Conservation (phyloP, 1,140 invertebrate genomes). For the Brachionus koreanus region DNA sequence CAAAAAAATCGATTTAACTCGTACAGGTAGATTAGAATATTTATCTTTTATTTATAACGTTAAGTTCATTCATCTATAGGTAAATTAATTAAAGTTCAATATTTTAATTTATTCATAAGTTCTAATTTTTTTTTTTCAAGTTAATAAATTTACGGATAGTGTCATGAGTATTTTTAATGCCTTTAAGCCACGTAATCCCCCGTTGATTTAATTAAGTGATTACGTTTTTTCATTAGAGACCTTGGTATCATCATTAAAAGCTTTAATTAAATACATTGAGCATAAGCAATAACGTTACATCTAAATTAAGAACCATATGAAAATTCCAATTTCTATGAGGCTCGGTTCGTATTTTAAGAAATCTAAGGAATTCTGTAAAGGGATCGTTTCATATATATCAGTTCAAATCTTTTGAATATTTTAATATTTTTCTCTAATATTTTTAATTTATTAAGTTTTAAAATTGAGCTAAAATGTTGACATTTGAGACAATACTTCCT, state of each 20-base stretch:
- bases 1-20: background rate
- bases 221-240: background rate
- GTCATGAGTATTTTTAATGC: background rate
- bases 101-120: conserved; percentile 39
- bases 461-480: background rate
- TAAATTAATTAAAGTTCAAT: conserved; percentile 5
- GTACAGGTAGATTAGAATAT: background rate
- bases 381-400: background rate
- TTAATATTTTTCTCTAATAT: background rate
- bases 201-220: background rate
- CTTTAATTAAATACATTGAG: background rate
- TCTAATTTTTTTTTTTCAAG: conserved; percentile 8
- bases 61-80: conserved; percentile 2
- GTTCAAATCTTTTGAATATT: background rate
- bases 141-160: background rate
- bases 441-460: background rate
- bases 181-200: background rate
- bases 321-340: conserved; percentile 5
- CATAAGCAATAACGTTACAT: background rate
- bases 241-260: background rate
- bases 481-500: conserved; percentile 2
- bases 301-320: conserved; percentile 14
- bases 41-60: conserved; percentile 1
- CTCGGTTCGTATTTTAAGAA: conserved; percentile 25
- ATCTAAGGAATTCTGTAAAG: background rate